Base-by-base conservation (phyloP, 2,888 invertebrate species). In the Diarsia dahlii region DNA sequence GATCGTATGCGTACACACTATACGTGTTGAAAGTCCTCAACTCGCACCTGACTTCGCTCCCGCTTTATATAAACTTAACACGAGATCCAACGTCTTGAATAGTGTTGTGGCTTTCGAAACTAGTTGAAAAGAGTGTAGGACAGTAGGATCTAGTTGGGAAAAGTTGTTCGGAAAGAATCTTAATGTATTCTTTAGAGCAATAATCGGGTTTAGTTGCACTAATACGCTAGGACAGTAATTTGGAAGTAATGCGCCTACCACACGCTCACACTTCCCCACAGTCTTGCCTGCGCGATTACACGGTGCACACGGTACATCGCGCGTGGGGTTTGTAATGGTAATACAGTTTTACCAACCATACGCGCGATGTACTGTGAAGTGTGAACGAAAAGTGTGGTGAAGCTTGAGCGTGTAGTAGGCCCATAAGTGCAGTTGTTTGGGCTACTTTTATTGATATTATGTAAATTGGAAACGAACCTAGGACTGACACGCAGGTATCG, bases 21-120 rank as follows among this genome's bases (percentile, higher is more conserved):
- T 56, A 74, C 18, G 68, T 74, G 65, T 69, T 50, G 18, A 23
- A 62, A 39, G 65, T 66, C n/a, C 58, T 64, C 50, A 65, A 68
- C 18, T 45, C n/a, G 50, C 12, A 45, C 20, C 39, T 39, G 20
- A 71, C 23, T 58, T 50, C 18, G 15, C n/a, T 71, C 46, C 12
- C 12, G 3, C 28, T 58, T 58, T 64, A 54, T 69, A 28, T 78
- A 64, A 78, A 68, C 58, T 64, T 34, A 71, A 28, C 84, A 68
- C 39, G 74, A 64, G 34, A 68, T 48, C 56, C 66, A 23, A 15
- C 20, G 48, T 46, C 34, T 71, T 58, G 45, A 67, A 13, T 64
- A 79, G 73, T 60, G 63, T 20, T 73, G 73, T 48, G 28, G 18
- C 8, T 4, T 67, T 54, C 3, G 8, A 6, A 77, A 76, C 54